These are phyloP conservation scores for Teleogryllus oceanicus DNA, from an alignment of 2,888 invertebrate genomes.

Conservation along the genomic window DNA sequence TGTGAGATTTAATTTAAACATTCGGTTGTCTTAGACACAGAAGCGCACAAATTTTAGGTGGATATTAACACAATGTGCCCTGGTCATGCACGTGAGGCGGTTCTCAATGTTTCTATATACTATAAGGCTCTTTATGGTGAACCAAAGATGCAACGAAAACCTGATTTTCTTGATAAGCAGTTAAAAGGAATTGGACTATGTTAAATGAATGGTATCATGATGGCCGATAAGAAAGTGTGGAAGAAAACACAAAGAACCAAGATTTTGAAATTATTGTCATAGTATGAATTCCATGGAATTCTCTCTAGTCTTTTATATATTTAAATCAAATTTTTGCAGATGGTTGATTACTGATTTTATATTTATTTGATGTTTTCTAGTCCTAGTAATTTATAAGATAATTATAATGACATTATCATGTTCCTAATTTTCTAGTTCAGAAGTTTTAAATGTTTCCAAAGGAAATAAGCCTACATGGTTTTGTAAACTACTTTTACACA, in stretches of 20 bases:
- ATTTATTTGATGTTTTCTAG: slow-evolving; percentile 2
- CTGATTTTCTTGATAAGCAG: not conserved
- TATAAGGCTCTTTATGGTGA: not conserved
- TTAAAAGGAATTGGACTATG: not conserved
- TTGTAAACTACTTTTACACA: not conserved
- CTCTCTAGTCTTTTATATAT: slow-evolving; percentile 7
- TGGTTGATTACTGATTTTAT: not conserved
- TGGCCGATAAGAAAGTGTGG: not conserved
- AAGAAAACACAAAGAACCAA: not conserved
- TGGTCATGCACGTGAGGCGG: slow-evolving; percentile 18
- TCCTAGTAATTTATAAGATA: not conserved
- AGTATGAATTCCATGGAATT: not conserved
- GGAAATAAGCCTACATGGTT: not conserved
- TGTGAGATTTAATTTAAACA: not conserved
- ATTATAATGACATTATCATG: slow-evolving; percentile 5
- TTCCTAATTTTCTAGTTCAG: not conserved
- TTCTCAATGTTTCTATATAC: not conserved
- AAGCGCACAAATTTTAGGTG: not conserved
- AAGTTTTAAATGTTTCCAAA: not conserved
- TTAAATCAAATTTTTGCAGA: not conserved
- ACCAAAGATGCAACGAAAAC: not conserved
- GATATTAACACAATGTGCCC: slow-evolving; percentile 2
- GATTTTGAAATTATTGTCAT: not conserved
- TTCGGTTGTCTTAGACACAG: not conserved
- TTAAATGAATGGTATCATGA: not conserved